Evolutionary conservation across 2,888 invertebrate genomes (phyloP).

Genomic region (Rotaria sp.): DNA sequence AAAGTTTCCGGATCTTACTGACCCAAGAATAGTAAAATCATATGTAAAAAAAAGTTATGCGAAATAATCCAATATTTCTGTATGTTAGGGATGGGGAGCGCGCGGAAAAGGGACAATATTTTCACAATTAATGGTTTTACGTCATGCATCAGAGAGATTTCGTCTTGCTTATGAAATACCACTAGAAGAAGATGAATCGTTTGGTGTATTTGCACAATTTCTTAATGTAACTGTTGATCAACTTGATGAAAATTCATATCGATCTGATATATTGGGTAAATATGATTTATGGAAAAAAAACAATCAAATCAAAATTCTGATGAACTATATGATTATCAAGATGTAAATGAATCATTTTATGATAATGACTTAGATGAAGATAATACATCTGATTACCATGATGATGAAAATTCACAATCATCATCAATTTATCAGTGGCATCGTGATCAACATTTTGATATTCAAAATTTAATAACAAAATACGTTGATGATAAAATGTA

Average conservation of each 20-base stretch:
- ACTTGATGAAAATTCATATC: background rate
- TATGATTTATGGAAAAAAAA: constrained; percentile 5
- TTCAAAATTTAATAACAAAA: background rate
- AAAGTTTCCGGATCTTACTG: background rate
- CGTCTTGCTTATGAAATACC: constrained; percentile 4
- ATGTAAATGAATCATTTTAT: background rate
- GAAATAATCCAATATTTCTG: no score
- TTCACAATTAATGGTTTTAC: constrained; percentile 36
- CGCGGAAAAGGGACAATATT: constrained; percentile 36
- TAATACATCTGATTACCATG: background rate
- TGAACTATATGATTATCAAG: background rate
- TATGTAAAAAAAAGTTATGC: no score
- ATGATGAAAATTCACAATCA: background rate
- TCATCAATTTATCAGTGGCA: background rate
- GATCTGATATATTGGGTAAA: background rate
- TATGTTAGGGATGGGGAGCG: constrained; percentile 39
- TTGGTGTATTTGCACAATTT: background rate
- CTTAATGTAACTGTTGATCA: background rate
- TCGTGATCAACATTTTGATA: background rate
- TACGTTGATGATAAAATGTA: constrained; percentile 28
- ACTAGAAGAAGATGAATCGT: background rate
- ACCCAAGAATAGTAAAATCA: constrained; percentile 8
- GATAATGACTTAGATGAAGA: background rate
- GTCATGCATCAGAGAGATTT: background rate
- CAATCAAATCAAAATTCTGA: background rate